These are phyloP conservation scores for Cremastinae sp. DNA, from an alignment of 2,888 invertebrate genomes.

Conservation along the genomic window DNA sequence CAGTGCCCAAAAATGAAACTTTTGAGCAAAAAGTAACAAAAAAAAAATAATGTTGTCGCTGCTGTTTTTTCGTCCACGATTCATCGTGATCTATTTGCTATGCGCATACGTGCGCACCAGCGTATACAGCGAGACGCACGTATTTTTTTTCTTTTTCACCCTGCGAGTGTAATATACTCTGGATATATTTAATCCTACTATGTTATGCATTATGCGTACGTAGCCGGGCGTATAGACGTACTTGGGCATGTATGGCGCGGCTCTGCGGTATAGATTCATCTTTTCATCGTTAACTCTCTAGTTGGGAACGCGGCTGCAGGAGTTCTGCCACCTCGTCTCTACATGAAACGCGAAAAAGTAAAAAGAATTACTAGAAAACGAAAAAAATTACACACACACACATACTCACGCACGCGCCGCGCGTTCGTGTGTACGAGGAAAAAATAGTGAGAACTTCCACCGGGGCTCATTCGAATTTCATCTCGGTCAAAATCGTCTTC, in stretches of 20 bases:
- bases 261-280: constrained; percentile 46
- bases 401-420: too few relatives aligned
- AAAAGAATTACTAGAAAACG: too few relatives aligned
- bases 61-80: not conserved
- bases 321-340: too few relatives aligned
- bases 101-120: not conserved
- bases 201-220: constrained; percentile 17
- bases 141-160: too few relatives aligned
- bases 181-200: constrained; percentile 13
- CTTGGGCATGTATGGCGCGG: not conserved
- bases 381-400: too few relatives aligned
- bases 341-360: constrained; percentile 2
- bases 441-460: too few relatives aligned
- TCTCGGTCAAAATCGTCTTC: too few relatives aligned
- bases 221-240: not conserved
- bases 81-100: constrained; percentile 1
- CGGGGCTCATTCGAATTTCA: too few relatives aligned
- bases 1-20: too few relatives aligned
- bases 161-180: too few relatives aligned
- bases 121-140: too few relatives aligned
- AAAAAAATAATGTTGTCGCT: not conserved
- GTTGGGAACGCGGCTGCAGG: constrained; percentile 29
- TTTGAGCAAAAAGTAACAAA: constrained; percentile 4
- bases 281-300: constrained; percentile 53
- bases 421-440: too few relatives aligned